Percentiles rank a stretch among this genome's conserved stretches.
Conservation (phyloP, 2,888 invertebrate species). For the Parnassius glacialis region DNA sequence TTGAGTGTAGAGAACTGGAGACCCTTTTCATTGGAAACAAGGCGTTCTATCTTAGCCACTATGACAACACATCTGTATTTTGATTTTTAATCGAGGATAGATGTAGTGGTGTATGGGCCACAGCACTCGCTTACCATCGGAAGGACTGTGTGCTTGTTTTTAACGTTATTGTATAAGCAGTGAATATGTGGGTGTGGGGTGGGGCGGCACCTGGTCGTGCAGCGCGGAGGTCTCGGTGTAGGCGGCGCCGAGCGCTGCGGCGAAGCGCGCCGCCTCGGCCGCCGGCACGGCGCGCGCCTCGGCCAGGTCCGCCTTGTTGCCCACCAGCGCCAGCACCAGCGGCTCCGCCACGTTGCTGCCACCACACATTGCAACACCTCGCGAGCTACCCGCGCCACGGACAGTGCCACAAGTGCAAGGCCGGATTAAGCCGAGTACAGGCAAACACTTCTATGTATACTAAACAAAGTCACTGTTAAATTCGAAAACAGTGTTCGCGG, state of each 20-base stretch:
- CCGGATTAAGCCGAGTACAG: background rate
- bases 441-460: too few species aligned
- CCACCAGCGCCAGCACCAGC: conserved; percentile 89
- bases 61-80: too few species aligned
- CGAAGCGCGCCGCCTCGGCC: conserved; percentile 88
- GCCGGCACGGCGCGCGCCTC: conserved; percentile 81
- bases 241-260: conserved; percentile 88
- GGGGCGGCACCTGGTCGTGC: conserved; percentile 81
- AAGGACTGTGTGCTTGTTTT: too few species aligned
- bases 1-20: too few species aligned
- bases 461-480: too few species aligned
- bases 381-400: background rate
- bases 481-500: too few species aligned
- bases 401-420: background rate
- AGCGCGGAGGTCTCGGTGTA: conserved; percentile 93
- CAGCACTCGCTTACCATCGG: too few species aligned
- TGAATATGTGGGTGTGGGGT: background rate
- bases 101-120: too few species aligned
- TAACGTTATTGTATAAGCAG: too few species aligned
- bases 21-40: too few species aligned
- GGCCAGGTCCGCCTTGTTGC: conserved; percentile 92
- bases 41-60: too few species aligned
- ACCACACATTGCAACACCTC: background rate
- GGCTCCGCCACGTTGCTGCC: conserved; percentile 88
- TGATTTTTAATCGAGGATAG: too few species aligned